These are phyloP conservation scores for Anas platyrhynchos DNA, from an alignment of 2,113 vertebrate genomes.

Conservation along the genomic window DNA sequence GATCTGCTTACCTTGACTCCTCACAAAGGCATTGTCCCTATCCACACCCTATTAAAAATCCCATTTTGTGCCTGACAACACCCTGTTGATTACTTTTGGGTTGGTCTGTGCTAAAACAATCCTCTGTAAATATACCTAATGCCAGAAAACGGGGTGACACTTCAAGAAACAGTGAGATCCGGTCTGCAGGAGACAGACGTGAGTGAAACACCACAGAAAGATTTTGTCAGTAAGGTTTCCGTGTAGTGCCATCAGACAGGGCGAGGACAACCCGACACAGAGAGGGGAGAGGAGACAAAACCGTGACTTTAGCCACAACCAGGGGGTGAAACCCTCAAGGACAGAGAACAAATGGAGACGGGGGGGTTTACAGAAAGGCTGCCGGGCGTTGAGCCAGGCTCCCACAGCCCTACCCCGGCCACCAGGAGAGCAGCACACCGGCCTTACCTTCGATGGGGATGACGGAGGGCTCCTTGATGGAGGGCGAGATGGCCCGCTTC, in stretches of 20 bases:
- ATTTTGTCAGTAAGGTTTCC: background rate
- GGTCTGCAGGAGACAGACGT: background rate
- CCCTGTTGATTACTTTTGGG: background rate
- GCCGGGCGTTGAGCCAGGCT: background rate
- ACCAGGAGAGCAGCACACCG: fast-evolving
- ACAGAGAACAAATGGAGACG: fast-evolving
- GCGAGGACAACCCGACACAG: fast-evolving
- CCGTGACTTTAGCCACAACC: fast-evolving
- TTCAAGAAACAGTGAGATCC: fast-evolving
- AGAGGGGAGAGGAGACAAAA: background rate
- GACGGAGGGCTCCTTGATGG: constrained; percentile 96
- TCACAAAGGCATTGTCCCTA: background rate
- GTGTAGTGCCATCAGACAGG: fast-evolving
- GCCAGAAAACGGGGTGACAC: fast-evolving
- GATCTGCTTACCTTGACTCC: background rate
- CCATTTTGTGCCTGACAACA: background rate
- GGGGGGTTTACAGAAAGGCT: fast-evolving
- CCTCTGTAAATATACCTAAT: background rate
- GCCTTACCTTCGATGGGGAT: constrained; percentile 93
- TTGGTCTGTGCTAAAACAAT: fast-evolving
- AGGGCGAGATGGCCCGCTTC: constrained; percentile 95
- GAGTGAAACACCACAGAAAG: background rate
- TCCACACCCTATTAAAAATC: background rate
- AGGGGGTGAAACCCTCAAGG: background rate
- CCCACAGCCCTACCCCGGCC: too few species aligned